These are phyloP conservation scores for Apis laboriosa DNA, from an alignment of 1,140 invertebrate genomes.

Conservation along the genomic window DNA sequence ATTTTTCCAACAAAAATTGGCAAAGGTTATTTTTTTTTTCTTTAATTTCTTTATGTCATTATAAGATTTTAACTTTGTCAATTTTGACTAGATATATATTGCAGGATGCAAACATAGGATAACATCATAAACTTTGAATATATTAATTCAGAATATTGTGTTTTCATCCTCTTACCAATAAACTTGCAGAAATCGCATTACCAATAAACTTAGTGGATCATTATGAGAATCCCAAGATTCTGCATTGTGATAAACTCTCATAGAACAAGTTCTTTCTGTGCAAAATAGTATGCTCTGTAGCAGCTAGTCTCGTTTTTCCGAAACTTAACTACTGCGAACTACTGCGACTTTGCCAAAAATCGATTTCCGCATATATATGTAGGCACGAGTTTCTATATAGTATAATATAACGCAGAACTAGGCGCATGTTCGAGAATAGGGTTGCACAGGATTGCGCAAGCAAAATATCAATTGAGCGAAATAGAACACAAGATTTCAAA, in stretches of 20 bases:
- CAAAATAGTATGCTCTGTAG: constrained; percentile 1
- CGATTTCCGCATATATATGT: background rate
- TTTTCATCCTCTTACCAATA: background rate
- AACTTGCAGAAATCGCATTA: background rate
- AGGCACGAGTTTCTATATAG: background rate
- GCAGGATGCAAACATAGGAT: too few relatives aligned
- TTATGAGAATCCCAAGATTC: background rate
- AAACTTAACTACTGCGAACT: constrained; percentile 1
- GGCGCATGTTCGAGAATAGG: constrained; percentile 10
- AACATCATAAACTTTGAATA: background rate
- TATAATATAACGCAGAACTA: background rate
- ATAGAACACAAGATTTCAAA: background rate
- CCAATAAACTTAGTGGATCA: background rate
- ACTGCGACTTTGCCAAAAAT: constrained; percentile 17
- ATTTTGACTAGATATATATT: too few relatives aligned
- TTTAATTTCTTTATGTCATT: too few relatives aligned
- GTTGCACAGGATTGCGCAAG: constrained; percentile 40
- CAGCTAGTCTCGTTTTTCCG: background rate
- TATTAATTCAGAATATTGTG: too few relatives aligned
- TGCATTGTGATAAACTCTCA: background rate
- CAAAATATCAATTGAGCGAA: background rate
- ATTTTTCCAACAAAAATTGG: too few relatives aligned
- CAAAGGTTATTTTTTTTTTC: too few relatives aligned
- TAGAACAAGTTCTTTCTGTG: background rate
- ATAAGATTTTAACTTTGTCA: too few relatives aligned